These are phyloP conservation scores for Myotis davidii DNA, from an alignment of 2,113 vertebrate genomes.

Conservation along the genomic window DNA sequence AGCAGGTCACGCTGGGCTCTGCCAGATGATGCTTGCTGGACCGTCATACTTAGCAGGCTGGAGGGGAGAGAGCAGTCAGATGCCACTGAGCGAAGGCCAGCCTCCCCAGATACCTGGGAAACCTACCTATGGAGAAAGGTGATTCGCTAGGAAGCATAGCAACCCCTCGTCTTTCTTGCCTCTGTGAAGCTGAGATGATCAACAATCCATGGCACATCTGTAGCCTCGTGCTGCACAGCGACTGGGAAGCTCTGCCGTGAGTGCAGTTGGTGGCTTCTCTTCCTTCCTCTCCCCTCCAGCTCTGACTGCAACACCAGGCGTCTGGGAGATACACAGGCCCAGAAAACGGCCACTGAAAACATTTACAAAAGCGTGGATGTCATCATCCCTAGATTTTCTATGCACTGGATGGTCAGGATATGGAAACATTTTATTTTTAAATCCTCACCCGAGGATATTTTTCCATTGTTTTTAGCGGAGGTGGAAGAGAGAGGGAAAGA, in stretches of 20 bases:
- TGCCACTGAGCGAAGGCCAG: neutral
- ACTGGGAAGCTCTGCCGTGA: neutral
- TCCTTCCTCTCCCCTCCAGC: neutral
- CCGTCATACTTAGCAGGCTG: neutral
- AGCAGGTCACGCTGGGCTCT: neutral
- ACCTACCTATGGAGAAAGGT: neutral
- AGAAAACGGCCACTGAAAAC: neutral
- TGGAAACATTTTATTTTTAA: neutral
- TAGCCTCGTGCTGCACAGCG: neutral
- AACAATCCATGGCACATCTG: fast-evolving
- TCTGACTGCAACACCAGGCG: no score
- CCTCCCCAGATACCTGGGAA: neutral
- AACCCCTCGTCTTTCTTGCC: neutral
- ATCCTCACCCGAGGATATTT: no score
- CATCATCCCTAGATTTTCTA: neutral
- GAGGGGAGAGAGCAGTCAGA: neutral
- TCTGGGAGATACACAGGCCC: neutral
- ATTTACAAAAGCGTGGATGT: neutral
- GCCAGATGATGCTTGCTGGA: neutral
- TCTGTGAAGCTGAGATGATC: neutral
- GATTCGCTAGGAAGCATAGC: neutral
- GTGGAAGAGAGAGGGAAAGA: no score
- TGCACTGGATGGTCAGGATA: neutral
- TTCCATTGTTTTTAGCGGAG: no score
- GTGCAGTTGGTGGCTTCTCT: neutral